phyloP scores from a whole-genome alignment of 2,888 invertebrate genomes.

The Osmoderma eremita region DNA sequence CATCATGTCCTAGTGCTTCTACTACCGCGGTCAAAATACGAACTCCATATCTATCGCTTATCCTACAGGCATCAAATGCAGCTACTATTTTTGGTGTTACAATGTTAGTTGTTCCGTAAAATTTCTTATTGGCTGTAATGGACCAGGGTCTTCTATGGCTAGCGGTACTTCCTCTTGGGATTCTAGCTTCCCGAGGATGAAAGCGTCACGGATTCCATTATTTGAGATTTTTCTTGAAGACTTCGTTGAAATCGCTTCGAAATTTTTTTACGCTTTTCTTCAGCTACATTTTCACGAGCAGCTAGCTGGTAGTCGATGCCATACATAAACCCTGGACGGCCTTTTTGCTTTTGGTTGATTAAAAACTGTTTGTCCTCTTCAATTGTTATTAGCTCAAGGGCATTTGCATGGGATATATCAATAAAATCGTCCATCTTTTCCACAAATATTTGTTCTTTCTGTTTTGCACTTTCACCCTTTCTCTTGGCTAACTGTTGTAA shows the following conservation, averaged over 20 bases:
- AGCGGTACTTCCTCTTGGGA: neutral
- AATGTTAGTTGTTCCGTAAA: neutral
- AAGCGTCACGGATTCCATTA: no score
- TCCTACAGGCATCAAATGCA: conserved; percentile 3
- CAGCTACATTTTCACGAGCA: neutral
- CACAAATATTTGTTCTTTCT: neutral
- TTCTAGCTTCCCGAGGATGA: neutral
- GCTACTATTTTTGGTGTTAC: conserved; percentile 1
- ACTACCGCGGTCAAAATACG: no score
- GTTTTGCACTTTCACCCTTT: neutral
- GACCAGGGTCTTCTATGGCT: neutral
- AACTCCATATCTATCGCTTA: no score
- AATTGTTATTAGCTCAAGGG: no score
- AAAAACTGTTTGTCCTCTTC: no score
- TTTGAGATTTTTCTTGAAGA: no score
- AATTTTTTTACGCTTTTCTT: neutral
- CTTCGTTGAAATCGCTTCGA: neutral
- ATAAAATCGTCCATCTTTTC: no score
- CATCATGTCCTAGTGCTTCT: no score
- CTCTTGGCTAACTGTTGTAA: neutral
- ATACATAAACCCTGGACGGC: no score
- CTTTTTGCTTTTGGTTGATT: no score
- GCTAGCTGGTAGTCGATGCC: no score
- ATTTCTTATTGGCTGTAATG: neutral
- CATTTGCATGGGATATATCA: no score